These are phyloP conservation scores for Hydractinia echinata DNA, from an alignment of 30 jellyfish, hydroid and myxozoan species.

Conservation along the genomic window DNA sequence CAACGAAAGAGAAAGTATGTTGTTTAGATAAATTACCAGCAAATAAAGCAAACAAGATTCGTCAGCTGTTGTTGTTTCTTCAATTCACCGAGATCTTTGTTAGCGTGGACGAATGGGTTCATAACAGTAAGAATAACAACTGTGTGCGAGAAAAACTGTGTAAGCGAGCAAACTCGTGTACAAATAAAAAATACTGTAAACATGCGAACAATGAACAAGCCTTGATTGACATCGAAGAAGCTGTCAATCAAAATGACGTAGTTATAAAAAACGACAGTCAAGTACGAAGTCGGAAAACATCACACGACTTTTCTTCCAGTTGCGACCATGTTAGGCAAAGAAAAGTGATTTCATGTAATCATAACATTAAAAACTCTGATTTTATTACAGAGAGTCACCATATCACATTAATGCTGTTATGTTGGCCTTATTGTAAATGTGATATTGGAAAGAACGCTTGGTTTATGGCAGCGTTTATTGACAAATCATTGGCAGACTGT, in stretches of 20 bases:
- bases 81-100: slow-evolving; percentile 10
- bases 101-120: not conserved
- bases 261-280: not conserved
- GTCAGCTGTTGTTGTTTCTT: slow-evolving; percentile 4
- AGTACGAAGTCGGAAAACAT: not conserved
- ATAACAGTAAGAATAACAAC: slow-evolving; percentile 38
- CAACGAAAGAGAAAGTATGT: not conserved
- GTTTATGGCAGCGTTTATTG: slow-evolving; percentile 7
- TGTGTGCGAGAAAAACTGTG: not conserved
- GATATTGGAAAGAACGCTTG: not conserved
- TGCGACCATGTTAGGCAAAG: slow-evolving; percentile 11
- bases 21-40: slow-evolving; percentile 21
- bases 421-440: slow-evolving; percentile 57
- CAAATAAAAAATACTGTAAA: slow-evolving; percentile 20
- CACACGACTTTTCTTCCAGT: slow-evolving; percentile 6
- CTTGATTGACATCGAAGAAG: slow-evolving; percentile 9
- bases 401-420: slow-evolving; percentile 52
- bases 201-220: not conserved
- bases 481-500: slow-evolving; percentile 7
- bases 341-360: slow-evolving; percentile 9
- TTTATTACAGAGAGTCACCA: slow-evolving; percentile 47
- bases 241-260: slow-evolving; percentile 11
- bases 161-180: slow-evolving; percentile 24
- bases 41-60: slow-evolving; percentile 4
- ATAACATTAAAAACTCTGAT: slow-evolving; percentile 11